phyloP scores from a whole-genome alignment of 2,113 vertebrate species.

The Paraplagusia blochii region DNA sequence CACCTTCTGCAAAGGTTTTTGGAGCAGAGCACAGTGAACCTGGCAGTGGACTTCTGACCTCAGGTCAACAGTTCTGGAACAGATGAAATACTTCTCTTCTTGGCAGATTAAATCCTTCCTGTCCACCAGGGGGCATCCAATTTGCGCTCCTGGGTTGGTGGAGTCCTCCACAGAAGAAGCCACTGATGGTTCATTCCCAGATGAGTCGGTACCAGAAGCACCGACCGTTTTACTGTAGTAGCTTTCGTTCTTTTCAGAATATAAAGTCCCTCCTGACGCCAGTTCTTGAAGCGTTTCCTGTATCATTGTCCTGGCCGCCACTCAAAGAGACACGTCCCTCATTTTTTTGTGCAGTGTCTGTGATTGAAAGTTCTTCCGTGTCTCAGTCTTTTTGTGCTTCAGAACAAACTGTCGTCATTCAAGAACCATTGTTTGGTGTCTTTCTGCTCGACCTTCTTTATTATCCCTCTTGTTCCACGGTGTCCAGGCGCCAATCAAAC shows the following conservation, averaged over 20 bases:
- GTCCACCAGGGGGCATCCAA: no score
- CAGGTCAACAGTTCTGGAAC: no score
- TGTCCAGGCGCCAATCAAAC: background rate
- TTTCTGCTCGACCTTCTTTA: background rate
- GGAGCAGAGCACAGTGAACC: background rate
- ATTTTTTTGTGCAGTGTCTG: slow-evolving; percentile 37
- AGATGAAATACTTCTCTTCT: no score
- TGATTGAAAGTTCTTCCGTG: background rate
- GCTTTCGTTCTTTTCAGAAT: no score
- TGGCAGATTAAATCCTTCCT: no score
- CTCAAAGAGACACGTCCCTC: slow-evolving; percentile 34
- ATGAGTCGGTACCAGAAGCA: no score
- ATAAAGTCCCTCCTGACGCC: slow-evolving; percentile 9
- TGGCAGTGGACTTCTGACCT: no score
- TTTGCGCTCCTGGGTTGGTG: no score
- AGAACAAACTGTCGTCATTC: slow-evolving; percentile 19
- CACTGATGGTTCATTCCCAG: no score
- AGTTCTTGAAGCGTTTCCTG: slow-evolving; percentile 42
- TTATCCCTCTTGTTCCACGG: background rate
- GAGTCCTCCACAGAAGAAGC: no score
- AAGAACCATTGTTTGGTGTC: slow-evolving; percentile 7
- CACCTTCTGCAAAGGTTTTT: slow-evolving; percentile 12
- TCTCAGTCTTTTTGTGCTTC: background rate
- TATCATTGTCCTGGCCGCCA: slow-evolving; percentile 23
- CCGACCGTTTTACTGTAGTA: no score